A percentile compares a stretch with the other conserved stretches of the same genome.
Evolutionary conservation across 1,140 invertebrate genomes (phyloP).

Genomic region (Pemphigus obesinymphae): DNA sequence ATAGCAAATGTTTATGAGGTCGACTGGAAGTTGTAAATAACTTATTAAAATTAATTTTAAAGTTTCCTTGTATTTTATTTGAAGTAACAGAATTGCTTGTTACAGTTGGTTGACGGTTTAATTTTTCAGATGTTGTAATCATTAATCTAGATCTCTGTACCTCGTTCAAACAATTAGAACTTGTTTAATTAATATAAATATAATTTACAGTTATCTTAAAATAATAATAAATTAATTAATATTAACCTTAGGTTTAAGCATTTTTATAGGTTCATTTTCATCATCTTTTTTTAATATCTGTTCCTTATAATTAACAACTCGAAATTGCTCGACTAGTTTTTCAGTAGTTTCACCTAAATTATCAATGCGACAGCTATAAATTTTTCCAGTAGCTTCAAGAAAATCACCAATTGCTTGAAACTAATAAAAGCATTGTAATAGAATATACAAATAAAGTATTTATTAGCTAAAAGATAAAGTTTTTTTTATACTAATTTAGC

Average conservation of each 20-base stretch:
- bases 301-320: neutral
- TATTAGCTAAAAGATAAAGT: neutral
- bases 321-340: neutral
- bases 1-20: neutral
- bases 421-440: neutral
- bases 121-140: conserved; percentile 1
- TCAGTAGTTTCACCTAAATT: neutral
- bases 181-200: neutral
- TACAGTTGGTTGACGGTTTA: neutral
- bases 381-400: neutral
- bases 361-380: conserved; percentile 1
- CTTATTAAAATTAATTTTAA: neutral
- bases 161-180: neutral
- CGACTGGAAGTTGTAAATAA: neutral
- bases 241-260: neutral
- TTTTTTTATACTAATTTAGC: neutral
- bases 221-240: no score
- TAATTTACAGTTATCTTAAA: no score
- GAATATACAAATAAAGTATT: neutral
- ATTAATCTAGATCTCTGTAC: neutral
- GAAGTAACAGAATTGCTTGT: no score
- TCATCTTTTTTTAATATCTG: neutral
- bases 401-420: conserved; percentile 9
- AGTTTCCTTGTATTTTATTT: no score
- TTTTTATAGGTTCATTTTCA: neutral